Evolutionary conservation across 2,888 invertebrate genomes (phyloP).

Genomic region (Cheilosia vernalis): DNA sequence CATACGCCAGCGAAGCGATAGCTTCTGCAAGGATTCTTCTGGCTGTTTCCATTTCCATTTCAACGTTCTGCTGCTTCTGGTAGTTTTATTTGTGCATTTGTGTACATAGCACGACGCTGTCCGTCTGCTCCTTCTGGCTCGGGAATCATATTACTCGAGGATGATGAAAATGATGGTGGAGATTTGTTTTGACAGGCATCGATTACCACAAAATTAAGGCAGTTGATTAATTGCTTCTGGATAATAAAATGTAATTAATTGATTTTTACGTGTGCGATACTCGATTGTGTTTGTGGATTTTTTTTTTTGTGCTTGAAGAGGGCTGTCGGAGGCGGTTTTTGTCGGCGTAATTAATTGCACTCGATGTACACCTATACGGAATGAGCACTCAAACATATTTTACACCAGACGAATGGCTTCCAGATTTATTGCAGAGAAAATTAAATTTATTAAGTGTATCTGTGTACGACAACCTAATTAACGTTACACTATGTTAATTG

Average conservation of each 20-base stretch:
- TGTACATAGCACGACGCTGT: constrained; percentile 33
- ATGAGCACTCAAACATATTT: constrained; percentile 61
- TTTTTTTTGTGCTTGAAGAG: constrained; percentile 25
- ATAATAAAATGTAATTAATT: constrained; percentile 75
- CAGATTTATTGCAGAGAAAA: constrained; percentile 73
- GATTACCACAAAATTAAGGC: constrained; percentile 75
- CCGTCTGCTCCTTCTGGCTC: constrained; percentile 53
- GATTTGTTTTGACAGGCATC: constrained; percentile 82
- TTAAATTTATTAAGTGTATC: constrained; percentile 75
- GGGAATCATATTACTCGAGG: constrained; percentile 79
- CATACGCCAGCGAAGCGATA: neutral
- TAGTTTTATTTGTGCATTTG: constrained; percentile 28
- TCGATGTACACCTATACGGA: constrained; percentile 44
- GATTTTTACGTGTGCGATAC: constrained; percentile 65
- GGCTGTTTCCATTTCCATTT: constrained; percentile 18
- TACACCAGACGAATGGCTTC: constrained; percentile 67
- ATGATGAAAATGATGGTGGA: constrained; percentile 82
- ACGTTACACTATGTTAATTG: constrained; percentile 75
- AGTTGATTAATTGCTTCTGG: constrained; percentile 73
- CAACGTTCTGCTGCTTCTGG: neutral
- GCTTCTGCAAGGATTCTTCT: constrained; percentile 62
- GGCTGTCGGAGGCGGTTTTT: constrained; percentile 43
- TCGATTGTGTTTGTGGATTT: constrained; percentile 15
- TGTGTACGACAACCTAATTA: constrained; percentile 75
- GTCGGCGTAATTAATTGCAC: constrained; percentile 61